Percentiles rank a stretch among this genome's conserved stretches.
These are phyloP conservation scores for Cataglyphis hispanica DNA, from an alignment of 1,140 invertebrate genomes.

Conservation along the genomic window DNA sequence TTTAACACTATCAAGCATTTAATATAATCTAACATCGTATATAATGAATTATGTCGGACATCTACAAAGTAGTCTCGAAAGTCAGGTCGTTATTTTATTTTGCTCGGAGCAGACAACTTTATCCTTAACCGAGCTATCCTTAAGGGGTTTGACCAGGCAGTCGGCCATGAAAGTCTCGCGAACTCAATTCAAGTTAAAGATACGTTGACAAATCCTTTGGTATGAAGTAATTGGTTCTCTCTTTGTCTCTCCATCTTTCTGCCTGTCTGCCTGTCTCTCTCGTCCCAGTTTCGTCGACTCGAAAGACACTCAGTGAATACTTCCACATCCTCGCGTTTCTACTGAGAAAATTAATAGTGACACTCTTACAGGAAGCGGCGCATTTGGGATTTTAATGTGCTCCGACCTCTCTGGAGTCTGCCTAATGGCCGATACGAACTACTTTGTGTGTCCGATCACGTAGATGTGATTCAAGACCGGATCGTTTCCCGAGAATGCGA, in stretches of 20 bases:
- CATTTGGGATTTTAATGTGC: background rate
- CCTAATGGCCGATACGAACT: background rate
- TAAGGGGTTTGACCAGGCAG: background rate
- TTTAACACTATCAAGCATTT: background rate
- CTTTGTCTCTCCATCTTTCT: too few relatives aligned
- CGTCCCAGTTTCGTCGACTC: constrained; percentile 11
- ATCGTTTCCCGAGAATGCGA: background rate
- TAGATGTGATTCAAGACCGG: constrained; percentile 14
- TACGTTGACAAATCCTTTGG: constrained; percentile 26
- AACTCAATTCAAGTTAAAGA: constrained; percentile 50
- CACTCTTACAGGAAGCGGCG: background rate
- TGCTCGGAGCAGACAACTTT: background rate
- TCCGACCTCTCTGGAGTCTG: background rate
- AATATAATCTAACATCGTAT: background rate
- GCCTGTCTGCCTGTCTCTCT: background rate
- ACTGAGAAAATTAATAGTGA: constrained; percentile 28
- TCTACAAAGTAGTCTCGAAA: background rate
- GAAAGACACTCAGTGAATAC: background rate
- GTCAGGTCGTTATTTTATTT: constrained; percentile 12
- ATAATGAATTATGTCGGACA: constrained; percentile 18
- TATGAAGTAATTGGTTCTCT: background rate
- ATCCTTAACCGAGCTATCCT: background rate
- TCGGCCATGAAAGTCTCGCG: constrained; percentile 13
- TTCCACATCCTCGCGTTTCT: background rate
- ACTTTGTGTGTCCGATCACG: constrained; percentile 8